These are phyloP conservation scores for Leptura quadrifasciata DNA, from an alignment of 2,888 invertebrate genomes.

Conservation along the genomic window DNA sequence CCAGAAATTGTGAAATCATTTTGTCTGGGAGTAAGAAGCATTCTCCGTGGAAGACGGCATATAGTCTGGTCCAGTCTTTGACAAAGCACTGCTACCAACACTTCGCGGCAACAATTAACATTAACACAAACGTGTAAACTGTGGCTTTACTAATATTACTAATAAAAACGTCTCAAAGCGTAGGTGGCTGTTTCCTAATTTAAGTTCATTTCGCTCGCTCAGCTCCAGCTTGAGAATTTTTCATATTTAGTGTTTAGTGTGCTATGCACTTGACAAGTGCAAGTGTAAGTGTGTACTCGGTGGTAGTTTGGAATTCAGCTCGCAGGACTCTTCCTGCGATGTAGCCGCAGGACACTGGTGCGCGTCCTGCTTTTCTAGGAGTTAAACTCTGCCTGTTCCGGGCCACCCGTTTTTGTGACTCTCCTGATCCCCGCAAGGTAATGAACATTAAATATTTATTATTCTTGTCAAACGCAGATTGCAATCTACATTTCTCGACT, in stretches of 20 bases:
- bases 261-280: slow-evolving; percentile 54
- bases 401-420: slow-evolving; percentile 20
- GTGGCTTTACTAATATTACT: slow-evolving; percentile 64
- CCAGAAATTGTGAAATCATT: slow-evolving; percentile 58
- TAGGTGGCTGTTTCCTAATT: slow-evolving; percentile 71
- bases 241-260: slow-evolving; percentile 50
- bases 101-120: slow-evolving; percentile 49
- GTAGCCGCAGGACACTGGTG: slow-evolving; percentile 43
- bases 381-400: slow-evolving; percentile 2
- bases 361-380: slow-evolving; percentile 32
- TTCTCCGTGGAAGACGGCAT: slow-evolving; percentile 63
- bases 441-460: neutral
- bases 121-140: slow-evolving; percentile 60
- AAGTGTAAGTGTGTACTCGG: slow-evolving; percentile 49
- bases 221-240: slow-evolving; percentile 48
- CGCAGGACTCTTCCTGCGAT: slow-evolving; percentile 41
- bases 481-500: neutral
- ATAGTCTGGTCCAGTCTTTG: slow-evolving; percentile 65
- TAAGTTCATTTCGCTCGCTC: slow-evolving; percentile 61
- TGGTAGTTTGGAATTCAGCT: slow-evolving; percentile 39
- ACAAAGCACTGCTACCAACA: slow-evolving; percentile 60
- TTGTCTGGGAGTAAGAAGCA: slow-evolving; percentile 60
- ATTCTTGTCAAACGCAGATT: neutral
- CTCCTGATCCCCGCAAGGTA: slow-evolving; percentile 25
- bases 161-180: slow-evolving; percentile 64